A percentile compares a stretch with the other conserved stretches of the same genome.
These are phyloP conservation scores for Acromyrmex charruanus DNA, from an alignment of 1,140 invertebrate genomes.

Conservation along the genomic window DNA sequence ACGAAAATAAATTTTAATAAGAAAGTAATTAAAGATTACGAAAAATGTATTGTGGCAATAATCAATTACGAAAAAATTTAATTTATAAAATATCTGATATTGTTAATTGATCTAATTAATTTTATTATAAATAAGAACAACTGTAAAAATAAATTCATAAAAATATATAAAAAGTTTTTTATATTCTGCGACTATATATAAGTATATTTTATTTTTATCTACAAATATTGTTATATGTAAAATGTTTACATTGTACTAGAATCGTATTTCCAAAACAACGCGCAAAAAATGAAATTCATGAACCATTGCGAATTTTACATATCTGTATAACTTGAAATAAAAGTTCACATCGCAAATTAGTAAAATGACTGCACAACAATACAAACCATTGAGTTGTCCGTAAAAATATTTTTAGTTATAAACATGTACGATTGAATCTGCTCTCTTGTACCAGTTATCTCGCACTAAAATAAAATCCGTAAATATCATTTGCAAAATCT, in stretches of 20 bases:
- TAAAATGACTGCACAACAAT: background rate
- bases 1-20: background rate
- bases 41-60: background rate
- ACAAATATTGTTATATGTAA: conserved; percentile 25
- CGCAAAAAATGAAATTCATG: conserved; percentile 26
- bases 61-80: background rate
- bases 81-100: background rate
- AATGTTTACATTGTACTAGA: background rate
- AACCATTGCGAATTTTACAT: conserved; percentile 29
- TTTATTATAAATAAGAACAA: background rate
- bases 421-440: conserved; percentile 9
- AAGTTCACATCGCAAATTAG: conserved; percentile 23
- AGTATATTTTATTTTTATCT: conserved; percentile 23
- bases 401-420: conserved; percentile 27
- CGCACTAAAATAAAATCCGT: conserved; percentile 1
- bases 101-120: background rate
- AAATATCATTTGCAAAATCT: background rate
- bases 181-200: background rate
- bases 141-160: conserved; percentile 8
- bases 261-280: background rate
- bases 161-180: background rate
- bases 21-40: background rate
- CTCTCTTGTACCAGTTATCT: background rate
- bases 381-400: background rate
- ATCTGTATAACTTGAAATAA: conserved; percentile 12